Evolutionary conservation across 2,888 invertebrate genomes (phyloP), one percentile per base, ranked within the genome.

Genomic region (Pristionchus japonicus): DNA sequence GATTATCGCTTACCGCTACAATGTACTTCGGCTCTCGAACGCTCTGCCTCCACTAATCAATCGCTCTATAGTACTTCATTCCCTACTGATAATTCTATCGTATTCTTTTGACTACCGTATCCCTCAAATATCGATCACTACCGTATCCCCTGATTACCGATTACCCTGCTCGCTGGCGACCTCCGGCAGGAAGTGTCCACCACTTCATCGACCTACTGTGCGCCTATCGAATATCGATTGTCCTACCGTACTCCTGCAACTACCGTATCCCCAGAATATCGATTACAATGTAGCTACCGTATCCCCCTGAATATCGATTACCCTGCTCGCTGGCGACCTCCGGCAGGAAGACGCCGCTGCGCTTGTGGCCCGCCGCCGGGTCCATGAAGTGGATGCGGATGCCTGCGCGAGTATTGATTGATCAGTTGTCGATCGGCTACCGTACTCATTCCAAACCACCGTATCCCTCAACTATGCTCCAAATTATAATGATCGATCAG

Each of bases 301-400:
- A 77, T 27, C n/a, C 3, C 23, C 83, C 23, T 23, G 20, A 37
- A 11, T 64, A 85, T 34, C 27, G n/a, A 89, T 70, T 95, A 97
- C 98, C 99, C 97, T 99, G 99, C 95, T 99, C 99, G 88, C 97
- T 96, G 92, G 99, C 98, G 92, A 99, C 98, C 96, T 99, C 98
- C 87, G 99, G 99, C 95, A 99, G 96, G 95, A 98, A 99, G 91
- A 99, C 99, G 94, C 99, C 99, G 91, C 98, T 98, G 94, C 98
- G 96, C 95, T 88, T 40, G 15, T 88, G 89, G 23, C 90, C 91
- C 86, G 97, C 97, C 93, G 97, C 96, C 91, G 95, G 98, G 97
- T 94, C 98, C 95, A 98, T 98, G 95, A 99, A 99, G 95, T 99
- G 98, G 93, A 99, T 99, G 88, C 99, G 96, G 94, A 99, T 99